phyloP scores from a whole-genome alignment of 2,113 vertebrate species.

The Channa argus region DNA sequence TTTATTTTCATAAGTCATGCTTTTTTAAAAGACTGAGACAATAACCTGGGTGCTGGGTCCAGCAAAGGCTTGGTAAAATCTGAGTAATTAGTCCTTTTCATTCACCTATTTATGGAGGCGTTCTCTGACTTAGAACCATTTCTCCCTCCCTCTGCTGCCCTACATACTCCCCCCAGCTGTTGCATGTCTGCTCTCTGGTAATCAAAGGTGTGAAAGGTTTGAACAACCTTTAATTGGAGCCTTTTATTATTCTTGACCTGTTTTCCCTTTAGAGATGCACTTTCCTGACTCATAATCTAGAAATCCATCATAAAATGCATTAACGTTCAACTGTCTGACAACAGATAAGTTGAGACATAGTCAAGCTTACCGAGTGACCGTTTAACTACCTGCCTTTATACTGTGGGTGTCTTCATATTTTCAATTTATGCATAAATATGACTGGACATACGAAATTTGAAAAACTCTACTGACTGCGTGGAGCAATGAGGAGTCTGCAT shows the following conservation, averaged over 20 bases:
- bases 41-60: constrained; percentile 11
- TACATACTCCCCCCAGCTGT: constrained; percentile 40
- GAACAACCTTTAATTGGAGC: constrained; percentile 51
- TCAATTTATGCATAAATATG: too few species aligned
- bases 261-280: constrained; percentile 6
- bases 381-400: not conserved
- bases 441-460: too few species aligned
- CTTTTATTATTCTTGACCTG: not conserved
- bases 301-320: not conserved
- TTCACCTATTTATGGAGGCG: constrained; percentile 15
- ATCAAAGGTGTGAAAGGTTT: constrained; percentile 16
- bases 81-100: constrained; percentile 31
- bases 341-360: not conserved
- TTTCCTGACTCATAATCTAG: not conserved
- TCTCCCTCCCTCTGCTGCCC: constrained; percentile 24
- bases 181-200: constrained; percentile 15
- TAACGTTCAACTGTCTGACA: not conserved
- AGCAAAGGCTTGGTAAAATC: constrained; percentile 23
- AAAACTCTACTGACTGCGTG: too few species aligned
- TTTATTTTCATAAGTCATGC: constrained; percentile 2
- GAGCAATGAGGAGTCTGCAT: too few species aligned
- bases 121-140: not conserved
- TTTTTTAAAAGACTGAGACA: constrained; percentile 19
- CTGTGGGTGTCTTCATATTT: too few species aligned
- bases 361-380: not conserved